Percentiles rank a stretch among this genome's conserved stretches.
phyloP scores from a whole-genome alignment of 1,140 invertebrate species.

The Helicoverpa zea region DNA sequence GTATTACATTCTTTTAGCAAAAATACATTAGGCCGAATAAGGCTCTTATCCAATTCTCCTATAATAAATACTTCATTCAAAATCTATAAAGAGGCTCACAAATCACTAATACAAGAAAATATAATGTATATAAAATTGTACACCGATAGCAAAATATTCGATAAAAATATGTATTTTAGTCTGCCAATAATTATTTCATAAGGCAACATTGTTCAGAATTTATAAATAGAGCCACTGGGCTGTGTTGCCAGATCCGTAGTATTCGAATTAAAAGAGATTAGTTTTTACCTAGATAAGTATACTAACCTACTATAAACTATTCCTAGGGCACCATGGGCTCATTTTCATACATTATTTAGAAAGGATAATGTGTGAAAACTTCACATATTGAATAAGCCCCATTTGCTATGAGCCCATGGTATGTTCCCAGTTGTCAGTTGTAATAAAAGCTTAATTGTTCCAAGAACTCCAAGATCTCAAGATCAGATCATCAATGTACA shows the following conservation, averaged over 20 bases:
- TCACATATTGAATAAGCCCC: too few species aligned
- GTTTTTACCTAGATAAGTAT: too few species aligned
- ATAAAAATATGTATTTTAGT: not conserved
- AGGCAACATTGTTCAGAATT: slow-evolving; percentile 25
- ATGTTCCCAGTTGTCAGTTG: too few species aligned
- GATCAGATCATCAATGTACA: too few species aligned
- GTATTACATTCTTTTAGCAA: not conserved
- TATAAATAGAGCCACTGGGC: not conserved
- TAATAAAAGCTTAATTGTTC: too few species aligned
- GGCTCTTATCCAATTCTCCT: not conserved
- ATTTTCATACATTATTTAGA: too few species aligned
- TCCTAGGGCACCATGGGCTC: too few species aligned
- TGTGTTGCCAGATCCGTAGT: not conserved
- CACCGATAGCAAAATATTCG: slow-evolving; percentile 18
- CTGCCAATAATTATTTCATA: slow-evolving; percentile 13
- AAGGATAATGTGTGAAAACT: too few species aligned
- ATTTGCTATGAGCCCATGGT: too few species aligned
- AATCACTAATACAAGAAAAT: not conserved
- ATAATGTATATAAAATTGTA: slow-evolving; percentile 18
- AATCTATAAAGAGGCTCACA: slow-evolving; percentile 18
- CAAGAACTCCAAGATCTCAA: too few species aligned
- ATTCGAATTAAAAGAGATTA: not conserved
- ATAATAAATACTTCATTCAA: slow-evolving; percentile 13
- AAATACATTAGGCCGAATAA: slow-evolving; percentile 19
- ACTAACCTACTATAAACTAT: too few species aligned